Evolutionary conservation across 1,140 invertebrate species (phyloP).

Genomic region (Drosophila lowei): DNA sequence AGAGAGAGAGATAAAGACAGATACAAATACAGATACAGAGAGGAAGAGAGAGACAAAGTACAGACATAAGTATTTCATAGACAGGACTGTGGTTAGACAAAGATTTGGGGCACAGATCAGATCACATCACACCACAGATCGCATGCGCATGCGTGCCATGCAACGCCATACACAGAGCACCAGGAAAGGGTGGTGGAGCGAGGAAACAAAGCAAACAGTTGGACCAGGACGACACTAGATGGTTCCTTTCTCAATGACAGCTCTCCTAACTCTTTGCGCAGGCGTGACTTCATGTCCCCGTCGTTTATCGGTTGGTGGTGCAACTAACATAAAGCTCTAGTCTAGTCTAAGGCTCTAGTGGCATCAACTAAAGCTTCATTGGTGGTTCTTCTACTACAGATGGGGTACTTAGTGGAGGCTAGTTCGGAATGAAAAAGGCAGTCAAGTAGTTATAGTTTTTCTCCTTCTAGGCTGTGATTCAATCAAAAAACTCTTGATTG

Average conservation of each 20-base stretch:
- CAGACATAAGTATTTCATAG: constrained; percentile 21
- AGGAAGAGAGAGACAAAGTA: constrained; percentile 42
- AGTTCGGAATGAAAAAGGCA: too few species aligned
- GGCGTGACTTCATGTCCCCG: background rate
- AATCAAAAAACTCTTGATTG: too few species aligned
- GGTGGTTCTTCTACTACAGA: background rate
- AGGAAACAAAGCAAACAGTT: background rate
- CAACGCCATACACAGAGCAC: constrained; percentile 37
- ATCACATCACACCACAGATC: background rate
- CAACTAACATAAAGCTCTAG: constrained; percentile 31
- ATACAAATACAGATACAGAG: constrained; percentile 43
- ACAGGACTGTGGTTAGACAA: constrained; percentile 6
- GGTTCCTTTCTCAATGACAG: constrained; percentile 4
- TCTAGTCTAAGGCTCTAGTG: constrained; percentile 15
- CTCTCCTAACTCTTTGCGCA: too few species aligned
- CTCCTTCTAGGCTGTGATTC: too few species aligned
- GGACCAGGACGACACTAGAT: background rate
- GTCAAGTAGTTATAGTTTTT: too few species aligned
- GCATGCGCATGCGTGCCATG: constrained; percentile 44
- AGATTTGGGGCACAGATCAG: background rate
- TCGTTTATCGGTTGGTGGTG: constrained; percentile 31
- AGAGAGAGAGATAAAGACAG: constrained; percentile 41
- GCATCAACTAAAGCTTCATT: constrained; percentile 10
- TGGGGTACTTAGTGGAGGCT: too few species aligned
- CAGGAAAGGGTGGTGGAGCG: background rate